Conservation (phyloP, 2,113 vertebrate species). For the Stercorarius parasiticus region DNA sequence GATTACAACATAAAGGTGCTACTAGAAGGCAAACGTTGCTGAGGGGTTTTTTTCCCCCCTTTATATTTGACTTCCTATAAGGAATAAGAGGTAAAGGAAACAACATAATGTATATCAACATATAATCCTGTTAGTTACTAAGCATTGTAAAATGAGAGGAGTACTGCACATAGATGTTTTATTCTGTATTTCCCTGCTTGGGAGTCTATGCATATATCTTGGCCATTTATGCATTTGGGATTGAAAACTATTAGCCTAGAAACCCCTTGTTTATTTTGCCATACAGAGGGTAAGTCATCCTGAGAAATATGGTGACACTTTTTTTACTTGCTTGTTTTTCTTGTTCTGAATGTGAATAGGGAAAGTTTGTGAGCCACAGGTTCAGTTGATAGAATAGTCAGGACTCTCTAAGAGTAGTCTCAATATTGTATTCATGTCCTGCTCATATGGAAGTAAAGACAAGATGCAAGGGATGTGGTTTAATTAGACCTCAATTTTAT, state of each 20-base stretch:
- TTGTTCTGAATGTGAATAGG: neutral
- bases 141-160: neutral
- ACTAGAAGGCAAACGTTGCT: neutral
- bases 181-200: neutral
- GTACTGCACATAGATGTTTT: neutral
- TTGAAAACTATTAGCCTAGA: neutral
- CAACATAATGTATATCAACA: neutral
- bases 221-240: neutral
- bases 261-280: neutral
- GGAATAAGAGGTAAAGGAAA: neutral
- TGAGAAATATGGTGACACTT: neutral
- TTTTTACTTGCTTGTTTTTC: neutral
- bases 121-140: neutral
- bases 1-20: neutral
- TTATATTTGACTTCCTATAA: neutral
- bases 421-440: neutral
- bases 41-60: neutral
- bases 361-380: neutral
- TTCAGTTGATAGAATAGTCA: neutral
- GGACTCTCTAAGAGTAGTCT: neutral
- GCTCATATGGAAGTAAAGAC: constrained; percentile 36
- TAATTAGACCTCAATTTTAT: constrained; percentile 64
- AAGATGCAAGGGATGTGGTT: constrained; percentile 61
- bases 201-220: neutral
- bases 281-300: neutral